phyloP scores from a whole-genome alignment of 1,140 invertebrate species.

The Rhysida immarginata region DNA sequence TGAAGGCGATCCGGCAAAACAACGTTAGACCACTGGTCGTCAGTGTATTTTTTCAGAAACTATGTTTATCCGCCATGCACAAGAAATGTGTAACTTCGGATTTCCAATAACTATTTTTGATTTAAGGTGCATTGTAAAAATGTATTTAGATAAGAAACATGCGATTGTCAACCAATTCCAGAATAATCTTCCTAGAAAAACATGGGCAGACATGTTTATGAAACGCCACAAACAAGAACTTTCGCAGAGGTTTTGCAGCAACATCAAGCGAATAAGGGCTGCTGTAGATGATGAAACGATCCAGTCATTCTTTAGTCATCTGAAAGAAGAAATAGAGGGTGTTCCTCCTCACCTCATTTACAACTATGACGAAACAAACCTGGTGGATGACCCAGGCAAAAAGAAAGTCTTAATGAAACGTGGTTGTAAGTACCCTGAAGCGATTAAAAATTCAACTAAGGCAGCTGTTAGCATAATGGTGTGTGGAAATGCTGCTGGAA shows the following conservation, averaged over 20 bases:
- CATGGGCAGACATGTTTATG: not conserved
- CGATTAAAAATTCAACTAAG: constrained; percentile 23
- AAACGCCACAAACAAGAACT: not conserved
- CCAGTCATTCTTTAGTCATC: constrained; percentile 15
- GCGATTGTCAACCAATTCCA: not conserved
- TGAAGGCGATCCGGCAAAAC: not conserved
- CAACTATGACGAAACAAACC: constrained; percentile 34
- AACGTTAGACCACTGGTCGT: not conserved
- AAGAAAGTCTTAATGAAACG: constrained; percentile 21
- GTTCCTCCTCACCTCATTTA: constrained; percentile 16
- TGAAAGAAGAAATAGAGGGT: constrained; percentile 11
- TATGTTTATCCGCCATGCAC: not conserved
- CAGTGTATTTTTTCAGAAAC: not conserved
- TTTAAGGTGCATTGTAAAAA: not conserved
- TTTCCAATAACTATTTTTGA: not conserved
- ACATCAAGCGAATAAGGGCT: constrained; percentile 13
- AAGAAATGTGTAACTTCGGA: not conserved
- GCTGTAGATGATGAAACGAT: constrained; percentile 11
- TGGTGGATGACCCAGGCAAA: constrained; percentile 25
- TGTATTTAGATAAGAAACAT: not conserved
- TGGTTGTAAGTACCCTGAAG: constrained; percentile 24
- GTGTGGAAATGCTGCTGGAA: constrained; percentile 21
- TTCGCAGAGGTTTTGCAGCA: not conserved
- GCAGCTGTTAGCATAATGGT: constrained; percentile 26
- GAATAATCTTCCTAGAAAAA: constrained; percentile 1